These are phyloP conservation scores for Anthrax anthrax DNA, from an alignment of 2,888 invertebrate genomes.

Conservation along the genomic window DNA sequence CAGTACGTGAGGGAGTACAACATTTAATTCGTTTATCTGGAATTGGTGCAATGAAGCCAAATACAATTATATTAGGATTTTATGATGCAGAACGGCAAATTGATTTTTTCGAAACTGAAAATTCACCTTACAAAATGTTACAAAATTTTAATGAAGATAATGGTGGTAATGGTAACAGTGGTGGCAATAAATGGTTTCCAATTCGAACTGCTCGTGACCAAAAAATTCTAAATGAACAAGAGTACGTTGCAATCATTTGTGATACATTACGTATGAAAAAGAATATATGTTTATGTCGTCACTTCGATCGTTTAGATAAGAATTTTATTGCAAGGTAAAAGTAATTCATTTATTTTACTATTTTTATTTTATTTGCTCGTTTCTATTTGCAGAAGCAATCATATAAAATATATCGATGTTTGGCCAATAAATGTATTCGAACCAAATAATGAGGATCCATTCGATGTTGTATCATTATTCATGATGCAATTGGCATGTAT, in stretches of 20 bases:
- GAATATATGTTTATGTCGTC: constrained; percentile 83
- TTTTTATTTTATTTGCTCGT: constrained; percentile 6
- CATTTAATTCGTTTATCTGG: constrained; percentile 85
- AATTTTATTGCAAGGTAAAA: constrained; percentile 50
- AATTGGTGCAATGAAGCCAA: constrained; percentile 98
- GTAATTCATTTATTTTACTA: too few species aligned
- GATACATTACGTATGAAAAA: constrained; percentile 88
- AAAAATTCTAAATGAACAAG: constrained; percentile 39
- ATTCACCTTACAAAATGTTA: constrained; percentile 45
- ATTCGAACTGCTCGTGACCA: constrained; percentile 35
- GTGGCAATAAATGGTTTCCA: constrained; percentile 38
- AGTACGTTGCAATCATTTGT: constrained; percentile 72
- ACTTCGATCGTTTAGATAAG: constrained; percentile 79
- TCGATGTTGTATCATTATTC: constrained; percentile 85
- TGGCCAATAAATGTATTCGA: constrained; percentile 91
- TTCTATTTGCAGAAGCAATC: constrained; percentile 21
- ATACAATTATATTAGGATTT: constrained; percentile 91
- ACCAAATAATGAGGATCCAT: constrained; percentile 61
- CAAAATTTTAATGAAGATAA: constrained; percentile 40
- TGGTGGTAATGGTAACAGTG: too few species aligned
- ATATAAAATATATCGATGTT: constrained; percentile 78
- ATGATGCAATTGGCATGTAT: constrained; percentile 95
- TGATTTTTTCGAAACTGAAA: constrained; percentile 60
- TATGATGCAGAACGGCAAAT: constrained; percentile 59
- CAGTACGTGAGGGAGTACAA: constrained; percentile 78